These are phyloP conservation scores for Ceyx margarethae DNA, from an alignment of 2,113 vertebrate species.

Conservation along the genomic window DNA sequence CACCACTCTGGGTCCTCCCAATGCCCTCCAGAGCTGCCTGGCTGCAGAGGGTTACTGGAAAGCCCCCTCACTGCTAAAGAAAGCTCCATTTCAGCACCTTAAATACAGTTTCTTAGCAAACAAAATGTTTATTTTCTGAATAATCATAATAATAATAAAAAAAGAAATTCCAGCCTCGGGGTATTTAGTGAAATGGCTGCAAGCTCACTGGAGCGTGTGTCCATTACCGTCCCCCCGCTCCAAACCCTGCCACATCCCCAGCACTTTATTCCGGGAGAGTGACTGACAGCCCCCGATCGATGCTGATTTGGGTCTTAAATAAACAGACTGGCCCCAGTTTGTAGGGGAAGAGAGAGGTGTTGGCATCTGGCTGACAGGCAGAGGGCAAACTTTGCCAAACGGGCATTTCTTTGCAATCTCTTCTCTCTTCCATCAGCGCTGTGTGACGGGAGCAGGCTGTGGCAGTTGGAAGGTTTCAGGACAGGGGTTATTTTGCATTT, in stretches of 20 bases:
- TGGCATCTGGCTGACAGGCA: background rate
- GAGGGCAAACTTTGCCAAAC: background rate
- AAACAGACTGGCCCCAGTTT: background rate
- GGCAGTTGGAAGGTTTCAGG: background rate
- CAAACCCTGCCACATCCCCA: background rate
- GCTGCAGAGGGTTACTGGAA: background rate
- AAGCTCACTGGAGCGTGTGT: constrained; percentile 23
- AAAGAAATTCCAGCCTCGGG: background rate
- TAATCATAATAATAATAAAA: background rate
- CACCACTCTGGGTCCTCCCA: background rate
- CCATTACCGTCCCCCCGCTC: background rate
- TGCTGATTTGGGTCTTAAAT: constrained; percentile 15
- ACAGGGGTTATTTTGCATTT: background rate
- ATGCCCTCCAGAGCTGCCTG: background rate
- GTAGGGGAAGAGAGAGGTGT: background rate
- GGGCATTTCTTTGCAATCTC: background rate
- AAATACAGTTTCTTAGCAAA: constrained; percentile 25
- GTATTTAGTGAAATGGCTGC: background rate
- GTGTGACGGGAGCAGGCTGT: background rate
- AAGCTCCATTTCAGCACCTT: constrained; percentile 14
- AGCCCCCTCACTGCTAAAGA: background rate
- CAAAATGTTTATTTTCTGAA: constrained; percentile 55
- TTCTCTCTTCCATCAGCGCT: background rate
- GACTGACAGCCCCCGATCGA: constrained; percentile 24
- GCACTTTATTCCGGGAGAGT: background rate